Base-by-base conservation (phyloP, 2,113 vertebrate species). In the Neodon shergylaensis region DNA sequence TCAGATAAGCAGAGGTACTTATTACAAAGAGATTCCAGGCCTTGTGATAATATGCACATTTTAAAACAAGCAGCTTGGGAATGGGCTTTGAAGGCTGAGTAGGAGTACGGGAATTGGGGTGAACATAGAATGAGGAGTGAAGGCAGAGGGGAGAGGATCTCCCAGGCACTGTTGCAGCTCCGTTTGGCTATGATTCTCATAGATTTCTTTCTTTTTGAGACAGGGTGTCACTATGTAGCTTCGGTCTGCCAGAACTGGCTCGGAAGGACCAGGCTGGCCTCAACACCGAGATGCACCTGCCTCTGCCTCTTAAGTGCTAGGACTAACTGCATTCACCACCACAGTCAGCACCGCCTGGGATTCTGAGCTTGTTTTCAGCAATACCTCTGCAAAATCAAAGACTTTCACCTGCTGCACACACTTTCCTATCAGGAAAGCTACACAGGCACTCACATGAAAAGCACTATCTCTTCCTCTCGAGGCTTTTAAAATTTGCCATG, bases 81-180 rank as follows among this genome's bases (percentile, higher is more conserved):
- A 82, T 92, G 88, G 81, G 49, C 70, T 94, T 95, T 93, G 76
- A 93, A 92, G 63, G n/a, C 39, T 94, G 39, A 22, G 12, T 92
- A 95, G 54, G 68, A 89, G 54, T 42, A 92, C 66, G 76, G 33
- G 28, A 92, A 79, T 61, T 47, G 65, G 12, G n/a, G 28, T 47
- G 9, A 70, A 12, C 21, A 26, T 33, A 52, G 58, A 88, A 88
- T 0, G 85, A 88, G 58, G 52, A 88, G 85, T 0, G 88, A 90
- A 92, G 42, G 63, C 54, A 83, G 65, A 93, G 63, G 52, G 1
- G 3, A 47, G 61, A 58, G 33, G 6, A 72, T 47, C 26, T 91
- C 78, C 28, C 10, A 54, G 73, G 36, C 24, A 42, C 12, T 68
- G 58, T 89, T 61, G 77, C 26, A 39, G 66, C 42, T 90, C 73